phyloP scores from a whole-genome alignment of 2,797 vertebrate species.

The Odontamblyopus rebecca region DNA sequence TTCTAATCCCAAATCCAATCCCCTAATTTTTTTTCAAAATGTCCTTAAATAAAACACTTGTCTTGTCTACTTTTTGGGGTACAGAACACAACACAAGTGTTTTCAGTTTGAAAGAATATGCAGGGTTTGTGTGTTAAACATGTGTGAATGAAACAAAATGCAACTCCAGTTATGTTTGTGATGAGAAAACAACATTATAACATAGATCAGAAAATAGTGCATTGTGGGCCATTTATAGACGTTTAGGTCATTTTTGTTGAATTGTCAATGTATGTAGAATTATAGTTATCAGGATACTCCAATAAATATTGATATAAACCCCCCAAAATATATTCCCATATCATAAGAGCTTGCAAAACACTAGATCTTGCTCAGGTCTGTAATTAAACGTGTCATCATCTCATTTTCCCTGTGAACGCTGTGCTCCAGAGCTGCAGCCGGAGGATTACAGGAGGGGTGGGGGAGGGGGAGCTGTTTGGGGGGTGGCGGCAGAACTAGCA shows the following conservation, averaged over 20 bases:
- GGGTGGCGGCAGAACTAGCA: conserved; percentile 21
- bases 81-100: neutral
- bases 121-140: no score
- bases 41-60: neutral
- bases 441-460: conserved; percentile 33
- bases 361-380: conserved; percentile 12
- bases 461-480: conserved; percentile 17
- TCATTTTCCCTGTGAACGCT: conserved; percentile 25
- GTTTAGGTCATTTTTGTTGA: no score
- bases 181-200: no score
- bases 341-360: neutral
- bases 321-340: neutral
- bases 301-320: neutral
- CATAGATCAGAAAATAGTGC: no score
- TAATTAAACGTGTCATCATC: conserved; percentile 59
- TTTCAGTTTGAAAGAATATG: no score
- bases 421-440: conserved; percentile 26
- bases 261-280: no score
- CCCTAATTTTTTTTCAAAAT: neutral
- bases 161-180: no score
- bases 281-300: no score
- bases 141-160: no score
- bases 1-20: neutral
- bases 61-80: neutral
- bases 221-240: no score